Evolutionary conservation across 2,113 vertebrate genomes (phyloP).

Genomic region (Sphyrna mokarran): DNA sequence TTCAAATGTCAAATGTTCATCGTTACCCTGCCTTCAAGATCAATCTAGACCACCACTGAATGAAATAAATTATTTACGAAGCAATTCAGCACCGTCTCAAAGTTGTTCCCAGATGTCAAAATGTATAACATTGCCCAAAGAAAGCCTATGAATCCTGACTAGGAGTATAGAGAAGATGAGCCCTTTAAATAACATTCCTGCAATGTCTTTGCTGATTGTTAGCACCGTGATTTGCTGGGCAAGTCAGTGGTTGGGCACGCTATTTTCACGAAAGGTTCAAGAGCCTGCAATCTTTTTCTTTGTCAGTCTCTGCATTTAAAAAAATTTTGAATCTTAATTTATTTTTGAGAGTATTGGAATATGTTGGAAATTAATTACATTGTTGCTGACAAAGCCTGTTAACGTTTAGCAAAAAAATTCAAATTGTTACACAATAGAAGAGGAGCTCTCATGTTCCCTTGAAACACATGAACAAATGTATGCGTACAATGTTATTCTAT

Average conservation of each 20-base stretch:
- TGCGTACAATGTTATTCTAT: background rate
- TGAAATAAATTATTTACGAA: background rate
- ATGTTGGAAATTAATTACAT: slow-evolving; percentile 18
- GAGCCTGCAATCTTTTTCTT: background rate
- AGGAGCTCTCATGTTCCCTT: background rate
- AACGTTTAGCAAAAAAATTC: background rate
- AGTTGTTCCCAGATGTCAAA: background rate
- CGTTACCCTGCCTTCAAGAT: background rate
- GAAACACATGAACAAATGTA: background rate
- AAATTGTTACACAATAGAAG: background rate
- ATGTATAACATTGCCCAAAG: background rate
- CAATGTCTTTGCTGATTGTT: background rate
- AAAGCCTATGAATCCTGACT: background rate
- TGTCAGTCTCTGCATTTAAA: background rate
- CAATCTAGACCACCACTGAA: background rate
- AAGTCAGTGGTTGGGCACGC: background rate
- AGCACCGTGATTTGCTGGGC: background rate
- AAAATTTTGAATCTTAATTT: background rate
- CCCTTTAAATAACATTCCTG: background rate
- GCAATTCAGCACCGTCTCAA: background rate
- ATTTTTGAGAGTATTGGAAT: background rate
- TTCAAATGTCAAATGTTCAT: background rate
- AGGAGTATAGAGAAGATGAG: background rate
- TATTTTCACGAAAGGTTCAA: background rate
- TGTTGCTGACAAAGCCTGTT: background rate